Base-by-base conservation (phyloP, 2,888 invertebrate genomes). In the Phortica okadai region DNA sequence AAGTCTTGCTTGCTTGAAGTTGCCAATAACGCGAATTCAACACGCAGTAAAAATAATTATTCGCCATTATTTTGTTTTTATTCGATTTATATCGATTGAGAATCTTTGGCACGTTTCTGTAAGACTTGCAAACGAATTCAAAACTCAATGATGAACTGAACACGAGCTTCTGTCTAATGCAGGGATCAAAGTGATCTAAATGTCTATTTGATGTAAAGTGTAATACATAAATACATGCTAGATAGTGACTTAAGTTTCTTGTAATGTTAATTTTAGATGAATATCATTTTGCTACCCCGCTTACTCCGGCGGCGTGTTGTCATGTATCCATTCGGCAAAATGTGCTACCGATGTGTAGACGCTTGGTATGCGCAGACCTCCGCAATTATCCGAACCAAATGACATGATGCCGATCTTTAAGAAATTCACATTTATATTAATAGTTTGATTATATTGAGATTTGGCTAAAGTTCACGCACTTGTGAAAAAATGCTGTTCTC, bases 371-470 rank as follows among this genome's bases (percentile, higher is more conserved):
- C 95, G 95, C 76, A 93, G 92, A 25, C 94, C 94, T 41, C 95
- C 95, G 84, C 96, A 95, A 89, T 95, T 95, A 82, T 95, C 95
- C 0, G 96, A 95, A 1, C 96, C 96, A 83, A 96, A 96, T 0
- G 96, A 96, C 80, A 96, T 94, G 56, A 96, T 95, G 45, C 96
- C 96, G 79, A 96, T 93, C 96, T 96, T 80, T 91, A 89, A 76
- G 92, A 88, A 79, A 62, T 69, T 6, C 6, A 50, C 8, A 50
- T 5, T 50, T 50, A 11, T 14, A 50, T 50, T 50, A 14, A 50
- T 50, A 50, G 2, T 2, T 5, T 50, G 50, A 5, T 11, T 50
- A 50, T 6, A 50, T 50, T 50, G 50, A 5, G 6, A 25, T 64
- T 64, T 64, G 7, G 41, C 10, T 70, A 16, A n/a, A 56, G 6